Percentiles rank a stretch among this genome's conserved stretches.
These are phyloP conservation scores for Mandrillus leucophaeus DNA, from an alignment of 2,113 vertebrate genomes.

Conservation along the genomic window DNA sequence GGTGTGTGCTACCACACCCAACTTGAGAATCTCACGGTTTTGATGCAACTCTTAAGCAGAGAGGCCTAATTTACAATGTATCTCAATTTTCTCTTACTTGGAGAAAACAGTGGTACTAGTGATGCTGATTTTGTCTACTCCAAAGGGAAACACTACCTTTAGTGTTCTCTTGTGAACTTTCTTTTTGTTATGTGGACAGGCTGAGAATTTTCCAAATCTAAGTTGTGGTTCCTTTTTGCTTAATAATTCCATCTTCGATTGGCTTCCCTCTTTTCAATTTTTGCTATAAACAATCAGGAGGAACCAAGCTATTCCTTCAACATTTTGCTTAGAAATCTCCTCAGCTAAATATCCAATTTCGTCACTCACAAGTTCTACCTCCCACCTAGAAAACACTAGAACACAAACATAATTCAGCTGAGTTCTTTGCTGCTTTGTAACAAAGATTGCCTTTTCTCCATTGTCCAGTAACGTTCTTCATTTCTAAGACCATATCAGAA, in stretches of 20 bases:
- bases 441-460: background rate
- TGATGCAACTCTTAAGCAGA: background rate
- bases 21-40: background rate
- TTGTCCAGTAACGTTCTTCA: background rate
- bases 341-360: background rate
- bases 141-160: background rate
- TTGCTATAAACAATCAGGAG: background rate
- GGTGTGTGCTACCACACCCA: too few relatives aligned
- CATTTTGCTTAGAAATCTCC: background rate
- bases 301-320: background rate
- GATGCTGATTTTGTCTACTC: background rate
- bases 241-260: background rate
- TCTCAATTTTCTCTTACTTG: slow-evolving; percentile 16
- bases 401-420: background rate
- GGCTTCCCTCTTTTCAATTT: background rate
- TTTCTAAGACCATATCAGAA: background rate
- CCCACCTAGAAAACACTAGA: background rate
- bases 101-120: background rate
- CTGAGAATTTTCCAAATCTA: background rate
- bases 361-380: background rate
- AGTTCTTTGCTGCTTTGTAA: background rate
- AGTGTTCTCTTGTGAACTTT: background rate
- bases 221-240: background rate
- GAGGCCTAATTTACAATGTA: background rate
- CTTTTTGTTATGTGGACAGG: background rate